Evolutionary conservation across 2,113 vertebrate genomes (phyloP), one percentile per base, ranked within the genome.

Genomic region (Poicephalus gulielmi): DNA sequence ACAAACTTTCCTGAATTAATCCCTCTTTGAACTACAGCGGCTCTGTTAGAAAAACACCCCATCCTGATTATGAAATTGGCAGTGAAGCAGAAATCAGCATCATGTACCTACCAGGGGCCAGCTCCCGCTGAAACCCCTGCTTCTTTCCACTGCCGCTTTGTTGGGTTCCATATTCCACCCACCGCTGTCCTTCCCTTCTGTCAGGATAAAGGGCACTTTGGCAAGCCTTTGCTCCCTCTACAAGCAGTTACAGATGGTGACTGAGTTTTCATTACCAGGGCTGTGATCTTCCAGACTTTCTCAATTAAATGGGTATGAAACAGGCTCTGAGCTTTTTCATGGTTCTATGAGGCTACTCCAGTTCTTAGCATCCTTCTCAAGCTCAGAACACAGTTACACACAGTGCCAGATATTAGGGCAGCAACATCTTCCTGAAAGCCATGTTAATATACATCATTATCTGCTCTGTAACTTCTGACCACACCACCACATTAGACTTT

Each of bases 201-300:
- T 86, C 69, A n/a, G 67, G 76, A 77, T 23, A 37, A 37, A 67
- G 63, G 79, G 50, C 69, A 67, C 33, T 59, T 83, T 92, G 88
- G 94, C 92, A 93, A 90, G 16, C 15, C 44, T 64, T 66, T 77
- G 75, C 64, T 86, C 79, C 86, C 76, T 43, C 28, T 22, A 70
- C 86, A 70, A 74, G 79, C 67, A 62, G 75, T 88, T 95, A 67
- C 76, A 95, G 92, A 86, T 90, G 92, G 86, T 44, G 82, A 57
- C 78, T 41, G 67, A 88, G 76, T 63, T 90, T 80, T 86, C 88
- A 88, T 86, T 93, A 81, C 37, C 25, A 88, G 50, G 67, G 25
- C n/a, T 88, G 55, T 46, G 68, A 86, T 93, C 76, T 88, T 93
- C 53, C 80, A 73, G 85, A 59, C 71, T 80, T 70, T 70, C 68